Percentiles rank a stretch among this genome's conserved stretches.
Conservation (phyloP, 2,113 vertebrate genomes). For the Cryptotis parvus region DNA sequence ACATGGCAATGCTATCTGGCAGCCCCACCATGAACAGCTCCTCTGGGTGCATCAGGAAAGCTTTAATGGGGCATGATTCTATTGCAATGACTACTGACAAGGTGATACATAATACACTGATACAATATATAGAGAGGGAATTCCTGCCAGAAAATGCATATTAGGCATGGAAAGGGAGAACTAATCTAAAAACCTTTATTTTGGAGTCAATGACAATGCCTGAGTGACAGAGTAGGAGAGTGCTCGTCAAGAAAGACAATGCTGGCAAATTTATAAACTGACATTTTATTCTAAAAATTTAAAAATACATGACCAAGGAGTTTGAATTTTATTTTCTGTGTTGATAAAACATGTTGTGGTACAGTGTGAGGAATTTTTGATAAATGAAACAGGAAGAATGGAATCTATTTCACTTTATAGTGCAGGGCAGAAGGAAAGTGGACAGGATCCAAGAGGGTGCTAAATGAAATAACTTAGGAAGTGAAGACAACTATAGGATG, state of each 20-base stretch:
- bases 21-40: constrained; percentile 95
- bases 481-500: too few species aligned
- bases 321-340: not conserved
- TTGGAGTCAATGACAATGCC: not conserved
- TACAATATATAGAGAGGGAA: not conserved
- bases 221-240: not conserved
- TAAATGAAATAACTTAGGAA: too few species aligned
- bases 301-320: not conserved
- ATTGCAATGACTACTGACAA: not conserved
- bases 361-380: not conserved
- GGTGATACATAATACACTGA: not conserved
- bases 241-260: not conserved
- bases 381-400: not conserved
- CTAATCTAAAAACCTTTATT: not conserved
- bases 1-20: constrained; percentile 95
- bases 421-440: not conserved
- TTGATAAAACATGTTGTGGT: not conserved
- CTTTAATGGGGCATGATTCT: not conserved
- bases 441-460: not conserved
- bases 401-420: not conserved
- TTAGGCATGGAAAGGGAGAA: not conserved
- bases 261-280: not conserved
- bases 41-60: constrained; percentile 90
- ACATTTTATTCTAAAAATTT: not conserved
- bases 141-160: not conserved